A percentile compares a stretch with the other conserved stretches of the same genome.
Evolutionary conservation across 2,113 vertebrate genomes (phyloP).

Genomic region (Gadus chalcogrammus): DNA sequence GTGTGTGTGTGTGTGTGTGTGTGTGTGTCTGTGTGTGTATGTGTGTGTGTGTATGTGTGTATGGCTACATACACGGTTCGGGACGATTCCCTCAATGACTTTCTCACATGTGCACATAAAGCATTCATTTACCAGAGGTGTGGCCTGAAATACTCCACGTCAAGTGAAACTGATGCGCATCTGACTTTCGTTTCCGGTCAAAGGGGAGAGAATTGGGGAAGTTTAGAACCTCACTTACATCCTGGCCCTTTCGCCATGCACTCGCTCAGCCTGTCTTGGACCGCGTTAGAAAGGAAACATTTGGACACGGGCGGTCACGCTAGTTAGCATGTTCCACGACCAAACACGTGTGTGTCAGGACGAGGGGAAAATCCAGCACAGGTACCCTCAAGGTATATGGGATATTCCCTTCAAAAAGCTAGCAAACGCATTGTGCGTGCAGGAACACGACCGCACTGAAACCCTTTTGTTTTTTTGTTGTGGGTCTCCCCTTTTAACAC

Average conservation of each 20-base stretch:
- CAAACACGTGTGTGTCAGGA: slow-evolving; percentile 25
- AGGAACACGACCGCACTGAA: slow-evolving; percentile 13
- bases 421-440: too few species aligned
- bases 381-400: slow-evolving; percentile 13
- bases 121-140: slow-evolving; percentile 33
- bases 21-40: slow-evolving; percentile 6
- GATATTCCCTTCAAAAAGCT: not conserved
- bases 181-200: slow-evolving; percentile 27
- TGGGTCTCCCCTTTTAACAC: slow-evolving; percentile 7
- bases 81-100: slow-evolving; percentile 23
- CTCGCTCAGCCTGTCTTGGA: not conserved
- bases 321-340: slow-evolving; percentile 10
- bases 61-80: too few species aligned
- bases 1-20: slow-evolving; percentile 9
- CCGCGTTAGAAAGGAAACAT: slow-evolving; percentile 11
- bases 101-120: slow-evolving; percentile 44
- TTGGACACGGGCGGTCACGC: not conserved
- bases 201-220: slow-evolving; percentile 5
- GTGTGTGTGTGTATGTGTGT: not conserved
- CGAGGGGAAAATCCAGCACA: slow-evolving; percentile 31
- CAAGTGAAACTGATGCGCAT: slow-evolving; percentile 38
- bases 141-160: slow-evolving; percentile 26
- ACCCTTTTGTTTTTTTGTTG: slow-evolving; percentile 11
- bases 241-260: too few species aligned
- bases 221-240: slow-evolving; percentile 16